phyloP scores from a whole-genome alignment of 2,888 invertebrate genomes.

The Dicycla oo region DNA sequence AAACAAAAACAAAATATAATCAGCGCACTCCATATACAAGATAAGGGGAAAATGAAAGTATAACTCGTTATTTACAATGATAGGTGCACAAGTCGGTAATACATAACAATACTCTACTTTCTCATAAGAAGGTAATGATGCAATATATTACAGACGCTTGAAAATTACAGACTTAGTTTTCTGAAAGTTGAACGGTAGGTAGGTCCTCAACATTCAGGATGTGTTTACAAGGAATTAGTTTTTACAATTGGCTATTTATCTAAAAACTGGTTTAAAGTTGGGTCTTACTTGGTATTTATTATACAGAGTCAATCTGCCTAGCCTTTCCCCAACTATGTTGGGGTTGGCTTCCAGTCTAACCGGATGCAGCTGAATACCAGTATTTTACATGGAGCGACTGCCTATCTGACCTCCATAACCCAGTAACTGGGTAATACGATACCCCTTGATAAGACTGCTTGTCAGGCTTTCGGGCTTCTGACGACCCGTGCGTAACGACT shows the following conservation, averaged over 20 bases:
- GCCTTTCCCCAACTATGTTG: too few species aligned
- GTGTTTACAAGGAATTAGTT: neutral
- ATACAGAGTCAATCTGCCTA: too few species aligned
- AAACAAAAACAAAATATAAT: slow-evolving; percentile 45
- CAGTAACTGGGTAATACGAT: too few species aligned
- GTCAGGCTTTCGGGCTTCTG: too few species aligned
- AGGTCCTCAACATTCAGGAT: neutral
- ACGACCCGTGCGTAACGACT: too few species aligned
- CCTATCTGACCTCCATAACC: too few species aligned
- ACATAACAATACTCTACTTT: slow-evolving; percentile 45
- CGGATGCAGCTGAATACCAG: too few species aligned
- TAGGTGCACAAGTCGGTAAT: slow-evolving; percentile 21
- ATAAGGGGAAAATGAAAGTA: slow-evolving; percentile 63
- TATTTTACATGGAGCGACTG: too few species aligned
- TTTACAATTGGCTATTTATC: neutral
- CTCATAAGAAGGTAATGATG: slow-evolving; percentile 40
- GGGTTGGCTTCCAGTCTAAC: too few species aligned
- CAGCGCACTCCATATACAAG: slow-evolving; percentile 52
- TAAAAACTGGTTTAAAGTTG: neutral
- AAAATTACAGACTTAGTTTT: neutral
- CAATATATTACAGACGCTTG: slow-evolving; percentile 25
- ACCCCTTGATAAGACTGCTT: too few species aligned
- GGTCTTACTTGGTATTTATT: neutral
- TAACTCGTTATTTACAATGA: slow-evolving; percentile 48
- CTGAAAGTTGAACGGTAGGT: slow-evolving; percentile 5